phyloP scores from a whole-genome alignment of 2,888 invertebrate genomes.

The Venustoraphidia nigricollis region DNA sequence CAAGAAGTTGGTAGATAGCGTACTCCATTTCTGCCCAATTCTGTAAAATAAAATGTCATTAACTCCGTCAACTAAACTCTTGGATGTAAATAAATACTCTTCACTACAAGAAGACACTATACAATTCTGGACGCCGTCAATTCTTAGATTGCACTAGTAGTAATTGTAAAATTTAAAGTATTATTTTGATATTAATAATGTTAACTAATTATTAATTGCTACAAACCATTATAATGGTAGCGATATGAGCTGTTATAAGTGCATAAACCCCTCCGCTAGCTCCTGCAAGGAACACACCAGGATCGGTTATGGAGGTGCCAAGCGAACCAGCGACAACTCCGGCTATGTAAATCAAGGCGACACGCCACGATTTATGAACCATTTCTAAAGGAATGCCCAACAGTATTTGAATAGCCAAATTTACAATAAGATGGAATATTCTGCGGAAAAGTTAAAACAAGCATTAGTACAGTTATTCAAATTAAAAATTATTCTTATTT shows the following conservation, averaged over 20 bases:
- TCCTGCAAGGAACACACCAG: conserved; percentile 70
- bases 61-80: background rate
- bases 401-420: conserved; percentile 80
- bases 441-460: conserved; percentile 29
- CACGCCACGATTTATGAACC: conserved; percentile 92
- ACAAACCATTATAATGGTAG: conserved; percentile 73
- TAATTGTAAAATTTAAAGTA: background rate
- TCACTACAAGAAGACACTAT: too few relatives aligned
- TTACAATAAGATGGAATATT: conserved; percentile 75
- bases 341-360: conserved; percentile 65
- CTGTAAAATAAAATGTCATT: conserved; percentile 32
- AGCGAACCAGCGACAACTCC: conserved; percentile 77
- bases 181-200: background rate
- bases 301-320: conserved; percentile 67
- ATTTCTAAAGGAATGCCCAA: conserved; percentile 90
- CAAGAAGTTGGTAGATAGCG: conserved; percentile 66
- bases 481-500: background rate
- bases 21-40: conserved; percentile 98
- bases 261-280: conserved; percentile 95
- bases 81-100: too few relatives aligned
- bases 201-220: background rate
- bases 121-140: too few relatives aligned
- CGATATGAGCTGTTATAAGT: conserved; percentile 81
- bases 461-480: background rate
- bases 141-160: too few relatives aligned